These are phyloP conservation scores for Drosophila nigromelanica DNA, from an alignment of 1,140 invertebrate species.

Conservation along the genomic window DNA sequence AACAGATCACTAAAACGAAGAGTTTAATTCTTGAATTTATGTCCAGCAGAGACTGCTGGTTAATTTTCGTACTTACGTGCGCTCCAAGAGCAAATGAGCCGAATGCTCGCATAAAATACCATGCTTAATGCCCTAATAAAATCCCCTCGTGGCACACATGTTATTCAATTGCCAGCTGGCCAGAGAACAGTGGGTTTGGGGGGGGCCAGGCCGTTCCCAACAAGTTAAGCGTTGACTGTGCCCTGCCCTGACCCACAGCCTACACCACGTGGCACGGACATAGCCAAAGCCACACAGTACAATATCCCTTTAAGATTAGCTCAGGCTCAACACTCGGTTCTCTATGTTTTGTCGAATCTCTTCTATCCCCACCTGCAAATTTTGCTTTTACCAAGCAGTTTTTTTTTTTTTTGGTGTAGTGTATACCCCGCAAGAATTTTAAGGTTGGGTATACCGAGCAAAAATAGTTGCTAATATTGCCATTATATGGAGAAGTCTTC, in stretches of 20 bases:
- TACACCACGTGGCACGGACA: conserved; percentile 15
- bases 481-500: not conserved
- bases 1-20: not conserved
- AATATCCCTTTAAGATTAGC: conserved; percentile 61
- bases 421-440: conserved; percentile 18
- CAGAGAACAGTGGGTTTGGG: not conserved
- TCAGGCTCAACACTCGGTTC: conserved; percentile 44
- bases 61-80: not conserved
- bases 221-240: conserved; percentile 68
- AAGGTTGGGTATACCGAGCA: not conserved
- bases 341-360: not conserved
- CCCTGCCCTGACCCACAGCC: conserved; percentile 6
- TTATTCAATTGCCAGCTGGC: conserved; percentile 65
- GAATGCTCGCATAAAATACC: conserved; percentile 63
- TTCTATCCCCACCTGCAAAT: conserved; percentile 43
- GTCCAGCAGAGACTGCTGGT: not conserved
- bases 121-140: conserved; percentile 75
- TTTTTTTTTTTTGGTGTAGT: conserved; percentile 22
- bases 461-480: not conserved
- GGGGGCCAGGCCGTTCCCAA: conserved; percentile 24
- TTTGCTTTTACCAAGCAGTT: conserved; percentile 28
- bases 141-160: conserved; percentile 61
- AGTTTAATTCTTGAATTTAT: conserved; percentile 9
- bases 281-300: conserved; percentile 21
- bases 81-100: conserved; percentile 32